Evolutionary conservation across 1,140 invertebrate species (phyloP).

Genomic region (Drosophila parvula): DNA sequence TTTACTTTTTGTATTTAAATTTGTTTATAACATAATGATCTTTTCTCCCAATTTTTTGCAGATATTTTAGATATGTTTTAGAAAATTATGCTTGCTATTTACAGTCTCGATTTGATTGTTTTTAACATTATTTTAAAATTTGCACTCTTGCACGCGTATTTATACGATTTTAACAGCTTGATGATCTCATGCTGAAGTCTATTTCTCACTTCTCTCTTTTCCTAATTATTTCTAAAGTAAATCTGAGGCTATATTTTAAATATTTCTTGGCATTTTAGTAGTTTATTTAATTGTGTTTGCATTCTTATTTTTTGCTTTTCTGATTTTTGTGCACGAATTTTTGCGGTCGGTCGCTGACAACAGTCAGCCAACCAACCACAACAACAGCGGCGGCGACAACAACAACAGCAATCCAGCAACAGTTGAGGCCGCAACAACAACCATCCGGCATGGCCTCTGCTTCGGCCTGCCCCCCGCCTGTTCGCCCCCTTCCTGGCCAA

Average conservation of each 20-base stretch:
- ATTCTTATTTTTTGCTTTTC: slow-evolving; percentile 3
- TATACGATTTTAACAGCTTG: not conserved
- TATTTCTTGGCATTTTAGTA: not conserved
- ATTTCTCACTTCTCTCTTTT: not conserved
- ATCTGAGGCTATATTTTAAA: not conserved
- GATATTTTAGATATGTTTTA: no score
- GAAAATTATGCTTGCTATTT: no score
- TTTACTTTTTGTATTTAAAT: no score
- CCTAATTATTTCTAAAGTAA: not conserved
- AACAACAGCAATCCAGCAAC: slow-evolving; percentile 51
- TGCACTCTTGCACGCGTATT: no score
- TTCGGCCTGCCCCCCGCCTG: slow-evolving; percentile 40
- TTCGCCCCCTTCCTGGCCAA: slow-evolving; percentile 25
- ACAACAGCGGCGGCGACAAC: slow-evolving; percentile 56
- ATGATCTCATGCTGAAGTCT: not conserved
- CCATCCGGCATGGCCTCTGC: slow-evolving; percentile 39
- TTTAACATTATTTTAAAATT: no score
- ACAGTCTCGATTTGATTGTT: no score
- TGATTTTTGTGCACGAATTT: slow-evolving; percentile 3
- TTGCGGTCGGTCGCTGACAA: slow-evolving; percentile 33
- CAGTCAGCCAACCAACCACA: slow-evolving; percentile 73
- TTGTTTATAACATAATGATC: no score
- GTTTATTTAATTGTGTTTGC: not conserved
- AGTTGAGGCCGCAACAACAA: slow-evolving; percentile 49
- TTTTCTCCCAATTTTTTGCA: no score